These are phyloP conservation scores for Ganaspis brasiliensis DNA, from an alignment of 2,888 invertebrate genomes.

Conservation along the genomic window DNA sequence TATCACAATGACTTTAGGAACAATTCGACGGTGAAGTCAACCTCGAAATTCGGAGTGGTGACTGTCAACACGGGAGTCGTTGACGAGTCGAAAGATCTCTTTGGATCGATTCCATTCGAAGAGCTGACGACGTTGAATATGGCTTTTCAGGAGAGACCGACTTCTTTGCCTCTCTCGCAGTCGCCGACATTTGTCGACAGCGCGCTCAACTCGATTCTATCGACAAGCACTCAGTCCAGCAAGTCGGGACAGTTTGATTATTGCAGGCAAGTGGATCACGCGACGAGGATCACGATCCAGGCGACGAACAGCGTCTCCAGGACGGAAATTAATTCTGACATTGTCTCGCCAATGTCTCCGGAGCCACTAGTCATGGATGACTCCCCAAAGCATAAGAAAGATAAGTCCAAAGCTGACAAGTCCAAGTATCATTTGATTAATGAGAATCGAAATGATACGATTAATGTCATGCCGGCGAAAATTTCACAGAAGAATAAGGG, in stretches of 20 bases:
- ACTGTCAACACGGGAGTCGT: conserved; percentile 66
- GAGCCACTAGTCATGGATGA: conserved; percentile 73
- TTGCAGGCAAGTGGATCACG: conserved; percentile 56
- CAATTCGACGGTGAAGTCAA: conserved; percentile 51
- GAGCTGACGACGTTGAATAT: conserved; percentile 73
- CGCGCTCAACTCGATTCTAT: conserved; percentile 65
- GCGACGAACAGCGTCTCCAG: conserved; percentile 69
- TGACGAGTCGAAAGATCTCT: conserved; percentile 72
- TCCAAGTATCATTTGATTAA: conserved; percentile 82
- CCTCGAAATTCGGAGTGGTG: conserved; percentile 73
- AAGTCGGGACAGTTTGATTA: conserved; percentile 5
- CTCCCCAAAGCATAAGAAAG: conserved; percentile 76
- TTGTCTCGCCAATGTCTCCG: conserved; percentile 73
- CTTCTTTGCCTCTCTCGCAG: conserved; percentile 72
- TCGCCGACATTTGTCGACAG: conserved; percentile 72
- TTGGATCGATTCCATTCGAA: conserved; percentile 78
- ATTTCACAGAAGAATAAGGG: conserved; percentile 72
- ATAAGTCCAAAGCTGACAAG: conserved; percentile 80
- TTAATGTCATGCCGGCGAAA: conserved; percentile 71
- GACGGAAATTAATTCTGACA: conserved; percentile 62
- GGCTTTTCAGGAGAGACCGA: conserved; percentile 71
- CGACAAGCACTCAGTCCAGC: conserved; percentile 36
- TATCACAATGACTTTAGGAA: conserved; percentile 56
- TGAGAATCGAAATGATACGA: conserved; percentile 78
- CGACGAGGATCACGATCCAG: conserved; percentile 67